A percentile compares a stretch with the other conserved stretches of the same genome.
Conservation (phyloP, 2,888 invertebrate species). For the Hemaris fuciformis region DNA sequence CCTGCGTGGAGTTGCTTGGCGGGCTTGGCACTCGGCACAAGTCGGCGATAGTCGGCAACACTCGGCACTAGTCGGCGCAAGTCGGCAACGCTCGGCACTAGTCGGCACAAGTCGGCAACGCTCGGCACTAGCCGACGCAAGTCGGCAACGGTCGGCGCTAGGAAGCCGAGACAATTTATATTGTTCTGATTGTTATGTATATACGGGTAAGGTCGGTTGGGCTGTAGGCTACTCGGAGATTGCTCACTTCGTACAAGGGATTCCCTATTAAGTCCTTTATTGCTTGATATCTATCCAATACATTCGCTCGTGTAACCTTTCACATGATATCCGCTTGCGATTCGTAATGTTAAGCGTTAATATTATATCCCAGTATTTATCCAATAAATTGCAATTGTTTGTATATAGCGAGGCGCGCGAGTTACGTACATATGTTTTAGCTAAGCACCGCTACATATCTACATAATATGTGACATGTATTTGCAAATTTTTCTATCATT, state of each 20-base stretch:
- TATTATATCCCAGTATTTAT: slow-evolving; percentile 56
- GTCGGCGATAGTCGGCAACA: not conserved
- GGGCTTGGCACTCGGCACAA: not conserved
- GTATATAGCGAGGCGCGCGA: slow-evolving; percentile 66
- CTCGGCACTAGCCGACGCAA: not conserved
- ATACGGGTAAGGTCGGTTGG: slow-evolving; percentile 74
- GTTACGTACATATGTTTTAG: slow-evolving; percentile 56
- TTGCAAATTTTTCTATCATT: slow-evolving; percentile 74
- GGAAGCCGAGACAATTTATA: slow-evolving; percentile 24
- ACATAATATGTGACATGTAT: slow-evolving; percentile 60
- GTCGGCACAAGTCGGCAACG: not conserved
- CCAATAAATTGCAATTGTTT: slow-evolving; percentile 55
- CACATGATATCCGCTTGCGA: slow-evolving; percentile 68
- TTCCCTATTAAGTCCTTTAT: slow-evolving; percentile 76
- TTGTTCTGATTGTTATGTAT: slow-evolving; percentile 67
- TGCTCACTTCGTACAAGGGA: slow-evolving; percentile 80
- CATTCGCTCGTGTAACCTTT: slow-evolving; percentile 58
- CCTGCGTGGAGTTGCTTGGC: not conserved
- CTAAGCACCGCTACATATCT: slow-evolving; percentile 79
- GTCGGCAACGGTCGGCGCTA: not conserved
- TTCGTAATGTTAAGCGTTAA: slow-evolving; percentile 65
- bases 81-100: not conserved
- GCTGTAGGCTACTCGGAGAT: slow-evolving; percentile 70
- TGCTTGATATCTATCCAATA: slow-evolving; percentile 69
- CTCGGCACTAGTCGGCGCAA: not conserved